A percentile compares a stretch with the other conserved stretches of the same genome.
Evolutionary conservation across 2,113 vertebrate species (phyloP).

Genomic region (Archocentrus centrarchus): DNA sequence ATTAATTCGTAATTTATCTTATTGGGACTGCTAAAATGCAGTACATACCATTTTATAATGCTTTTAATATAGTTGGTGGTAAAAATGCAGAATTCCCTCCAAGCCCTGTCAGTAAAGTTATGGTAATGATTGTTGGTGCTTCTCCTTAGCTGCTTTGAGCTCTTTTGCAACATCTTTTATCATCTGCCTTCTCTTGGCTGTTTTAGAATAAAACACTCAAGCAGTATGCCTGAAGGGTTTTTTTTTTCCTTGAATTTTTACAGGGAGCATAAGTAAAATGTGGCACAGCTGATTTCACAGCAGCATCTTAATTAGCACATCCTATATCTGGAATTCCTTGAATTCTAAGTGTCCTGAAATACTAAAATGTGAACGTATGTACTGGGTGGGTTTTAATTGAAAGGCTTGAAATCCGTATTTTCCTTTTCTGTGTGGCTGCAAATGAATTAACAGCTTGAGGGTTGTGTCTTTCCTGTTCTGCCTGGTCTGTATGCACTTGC

Average conservation of each 20-base stretch:
- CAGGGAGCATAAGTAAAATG: neutral
- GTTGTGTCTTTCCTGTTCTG: constrained; percentile 55
- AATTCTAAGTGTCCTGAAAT: neutral
- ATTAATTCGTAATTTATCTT: neutral
- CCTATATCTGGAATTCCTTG: neutral
- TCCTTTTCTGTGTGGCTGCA: constrained; percentile 2
- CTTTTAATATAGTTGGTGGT: constrained; percentile 15
- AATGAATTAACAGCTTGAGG: constrained; percentile 43
- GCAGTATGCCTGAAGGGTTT: constrained; percentile 7
- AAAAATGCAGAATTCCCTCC: constrained; percentile 17
- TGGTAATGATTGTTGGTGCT: constrained; percentile 23
- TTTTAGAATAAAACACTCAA: constrained; percentile 19
- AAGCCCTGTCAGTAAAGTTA: constrained; percentile 20
- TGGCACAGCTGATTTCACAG: constrained; percentile 5
- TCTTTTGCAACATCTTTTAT: constrained; percentile 36
- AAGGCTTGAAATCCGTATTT: constrained; percentile 30
- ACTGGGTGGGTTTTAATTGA: constrained; percentile 4
- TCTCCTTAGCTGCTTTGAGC: constrained; percentile 15
- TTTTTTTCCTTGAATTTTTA: constrained; percentile 18
- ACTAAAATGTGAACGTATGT: neutral
- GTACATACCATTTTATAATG: neutral
- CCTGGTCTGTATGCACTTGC: constrained; percentile 28
- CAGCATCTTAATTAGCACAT: constrained; percentile 21
- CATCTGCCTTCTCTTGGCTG: neutral
- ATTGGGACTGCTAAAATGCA: neutral